Evolutionary conservation across 2,113 vertebrate genomes (phyloP).

Genomic region (Cyprinodon tularosa): DNA sequence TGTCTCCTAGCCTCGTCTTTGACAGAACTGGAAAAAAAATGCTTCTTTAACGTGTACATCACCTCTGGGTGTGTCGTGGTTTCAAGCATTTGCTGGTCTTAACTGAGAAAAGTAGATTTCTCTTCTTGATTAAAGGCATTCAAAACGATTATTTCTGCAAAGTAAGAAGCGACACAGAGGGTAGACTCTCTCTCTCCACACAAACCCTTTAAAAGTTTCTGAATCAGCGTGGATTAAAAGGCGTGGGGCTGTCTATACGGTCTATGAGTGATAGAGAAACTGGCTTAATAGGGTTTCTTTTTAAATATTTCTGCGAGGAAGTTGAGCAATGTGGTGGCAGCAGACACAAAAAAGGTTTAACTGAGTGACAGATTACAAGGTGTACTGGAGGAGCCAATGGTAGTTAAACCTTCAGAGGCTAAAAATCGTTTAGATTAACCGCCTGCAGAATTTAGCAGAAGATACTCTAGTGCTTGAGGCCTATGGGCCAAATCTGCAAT

Average conservation of each 20-base stretch:
- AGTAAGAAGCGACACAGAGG: conserved; percentile 11
- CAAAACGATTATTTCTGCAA: conserved; percentile 10
- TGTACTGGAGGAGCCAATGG: conserved; percentile 25
- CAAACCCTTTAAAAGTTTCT: conserved; percentile 7
- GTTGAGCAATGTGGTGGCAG: conserved; percentile 17
- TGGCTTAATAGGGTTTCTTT: not conserved
- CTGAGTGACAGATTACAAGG: conserved; percentile 16
- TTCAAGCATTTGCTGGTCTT: conserved; percentile 2
- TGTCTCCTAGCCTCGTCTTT: not conserved
- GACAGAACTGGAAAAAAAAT: not conserved
- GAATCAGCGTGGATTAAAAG: conserved; percentile 10
- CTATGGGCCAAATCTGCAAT: too few relatives aligned
- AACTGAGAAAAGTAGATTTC: not conserved
- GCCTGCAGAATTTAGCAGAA: not conserved
- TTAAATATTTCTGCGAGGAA: conserved; percentile 2
- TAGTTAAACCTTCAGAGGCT: conserved; percentile 40
- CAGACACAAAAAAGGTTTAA: conserved; percentile 27
- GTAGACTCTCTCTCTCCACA: conserved; percentile 9
- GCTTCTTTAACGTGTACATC: not conserved
- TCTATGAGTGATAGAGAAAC: not conserved
- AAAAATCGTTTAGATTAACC: conserved; percentile 4
- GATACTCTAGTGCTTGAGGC: not conserved
- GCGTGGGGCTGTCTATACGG: not conserved
- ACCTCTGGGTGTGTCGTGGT: not conserved
- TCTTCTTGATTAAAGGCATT: conserved; percentile 4